A percentile compares a stretch with the other conserved stretches of the same genome.
Evolutionary conservation across 2,113 vertebrate species (phyloP).

Genomic region (Coreoperca whiteheadi): DNA sequence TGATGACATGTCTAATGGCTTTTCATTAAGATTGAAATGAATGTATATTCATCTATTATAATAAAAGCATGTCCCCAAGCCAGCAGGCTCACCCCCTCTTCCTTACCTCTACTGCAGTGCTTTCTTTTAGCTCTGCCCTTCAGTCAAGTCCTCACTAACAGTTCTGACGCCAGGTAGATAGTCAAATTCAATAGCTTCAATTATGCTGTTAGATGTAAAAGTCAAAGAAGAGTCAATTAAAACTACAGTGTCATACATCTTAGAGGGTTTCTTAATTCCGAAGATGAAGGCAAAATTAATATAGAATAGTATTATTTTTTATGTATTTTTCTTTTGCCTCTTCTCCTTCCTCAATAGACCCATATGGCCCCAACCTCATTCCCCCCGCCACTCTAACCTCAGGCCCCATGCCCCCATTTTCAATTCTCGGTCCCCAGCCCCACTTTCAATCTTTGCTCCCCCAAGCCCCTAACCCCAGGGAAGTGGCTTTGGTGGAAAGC

Average conservation of each 20-base stretch:
- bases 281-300: background rate
- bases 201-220: background rate
- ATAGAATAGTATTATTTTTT: background rate
- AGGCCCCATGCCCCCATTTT: conserved; percentile 60
- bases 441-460: conserved; percentile 53
- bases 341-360: conserved; percentile 43
- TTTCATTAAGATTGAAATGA: conserved; percentile 18
- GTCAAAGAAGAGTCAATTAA: background rate
- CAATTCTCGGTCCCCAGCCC: conserved; percentile 50
- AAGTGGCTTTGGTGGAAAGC: conserved; percentile 80
- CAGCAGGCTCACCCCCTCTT: background rate
- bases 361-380: conserved; percentile 64
- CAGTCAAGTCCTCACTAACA: background rate
- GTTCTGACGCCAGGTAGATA: background rate
- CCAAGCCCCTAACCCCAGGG: conserved; percentile 67
- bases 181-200: background rate
- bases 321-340: background rate
- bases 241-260: background rate
- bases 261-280: background rate
- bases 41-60: conserved; percentile 16
- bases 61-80: background rate
- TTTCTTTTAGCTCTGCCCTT: background rate
- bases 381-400: conserved; percentile 67
- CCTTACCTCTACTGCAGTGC: background rate
- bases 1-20: background rate